Base-by-base conservation (phyloP, 2,888 invertebrate genomes). In the Seladonia tumulorum region DNA sequence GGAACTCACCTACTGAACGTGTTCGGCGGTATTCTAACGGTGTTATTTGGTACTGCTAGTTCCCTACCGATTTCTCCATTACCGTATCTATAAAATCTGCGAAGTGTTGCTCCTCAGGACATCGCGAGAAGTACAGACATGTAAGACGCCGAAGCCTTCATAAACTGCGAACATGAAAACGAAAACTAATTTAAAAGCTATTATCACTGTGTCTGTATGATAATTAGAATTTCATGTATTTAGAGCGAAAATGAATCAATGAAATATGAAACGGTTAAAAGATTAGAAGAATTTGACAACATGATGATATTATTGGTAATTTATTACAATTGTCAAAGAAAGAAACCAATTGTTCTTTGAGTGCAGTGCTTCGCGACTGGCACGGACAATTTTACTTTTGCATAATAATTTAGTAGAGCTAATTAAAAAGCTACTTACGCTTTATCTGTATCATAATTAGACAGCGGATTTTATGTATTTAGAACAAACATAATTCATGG, bases 141-240 rank as follows among this genome's bases (percentile, higher is more conserved):
- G 18, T 86, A 88, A 16, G 89, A 88, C 29, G 74, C 87, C 14
- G 88, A 89, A 60, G 76, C 71, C 82, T 81, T 88, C 80, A 88
- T 76, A 42, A 86, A 76, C 87, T 88, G 22, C 22, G n/a, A 68
- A 68, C n/a, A 68, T n/a, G 12, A 35, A 39, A 68, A 68, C n/a
- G n/a, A 42, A 10, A 42, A 2, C 2, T 29, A 29, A 10, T 22
- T n/a, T 10, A n/a, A n/a, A 53, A n/a, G 22, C 53, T 53, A n/a
- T 1, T n/a, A 10, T n/a, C 53, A n/a, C 3, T 53, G n/a, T n/a
- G n/a, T 53, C 22, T 53, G 8, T 3, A 10, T 53, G n/a, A 53
- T 53, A 10, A n/a, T 49, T 49, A 8, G 7, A 0, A 29, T n/a
- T 0, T 5, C 0, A 14, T 16, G 14, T 16, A 29, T 63, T 63